These are phyloP conservation scores for Brachylomia viminalis DNA, from an alignment of 2,888 invertebrate species.

Conservation along the genomic window DNA sequence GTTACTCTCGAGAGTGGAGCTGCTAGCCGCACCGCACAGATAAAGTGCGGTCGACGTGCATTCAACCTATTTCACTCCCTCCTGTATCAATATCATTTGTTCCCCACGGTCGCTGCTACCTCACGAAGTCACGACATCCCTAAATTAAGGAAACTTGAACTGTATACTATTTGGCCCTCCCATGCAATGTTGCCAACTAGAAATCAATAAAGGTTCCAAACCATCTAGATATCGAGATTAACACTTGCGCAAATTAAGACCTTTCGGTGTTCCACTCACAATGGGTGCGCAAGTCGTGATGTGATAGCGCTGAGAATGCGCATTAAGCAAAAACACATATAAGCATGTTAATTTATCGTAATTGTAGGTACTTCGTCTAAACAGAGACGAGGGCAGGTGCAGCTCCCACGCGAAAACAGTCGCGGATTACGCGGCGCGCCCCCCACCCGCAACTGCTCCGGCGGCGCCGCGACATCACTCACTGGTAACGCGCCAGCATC, in stretches of 20 bases:
- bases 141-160: background rate
- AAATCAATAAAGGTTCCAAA: slow-evolving; percentile 52
- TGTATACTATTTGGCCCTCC: background rate
- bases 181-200: slow-evolving; percentile 28
- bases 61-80: slow-evolving; percentile 50
- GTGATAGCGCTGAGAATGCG: slow-evolving; percentile 69
- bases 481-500: slow-evolving; percentile 58
- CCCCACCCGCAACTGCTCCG: slow-evolving; percentile 50
- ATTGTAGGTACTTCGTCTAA: slow-evolving; percentile 72
- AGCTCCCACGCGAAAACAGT: slow-evolving; percentile 77
- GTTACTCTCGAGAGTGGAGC: slow-evolving; percentile 68
- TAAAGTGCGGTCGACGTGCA: slow-evolving; percentile 73
- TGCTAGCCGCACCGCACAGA: slow-evolving; percentile 69
- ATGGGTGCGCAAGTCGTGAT: slow-evolving; percentile 49
- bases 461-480: slow-evolving; percentile 51
- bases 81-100: slow-evolving; percentile 42
- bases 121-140: background rate
- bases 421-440: slow-evolving; percentile 66
- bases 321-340: slow-evolving; percentile 74
- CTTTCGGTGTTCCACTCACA: slow-evolving; percentile 53
- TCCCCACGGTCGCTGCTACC: slow-evolving; percentile 17
- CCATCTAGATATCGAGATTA: slow-evolving; percentile 56
- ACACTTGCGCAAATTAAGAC: slow-evolving; percentile 57
- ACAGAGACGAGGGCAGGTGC: slow-evolving; percentile 72
- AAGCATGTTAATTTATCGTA: slow-evolving; percentile 76